Evolutionary conservation across 2,797 vertebrate genomes (phyloP).

Genomic region (Molossus molossus): DNA sequence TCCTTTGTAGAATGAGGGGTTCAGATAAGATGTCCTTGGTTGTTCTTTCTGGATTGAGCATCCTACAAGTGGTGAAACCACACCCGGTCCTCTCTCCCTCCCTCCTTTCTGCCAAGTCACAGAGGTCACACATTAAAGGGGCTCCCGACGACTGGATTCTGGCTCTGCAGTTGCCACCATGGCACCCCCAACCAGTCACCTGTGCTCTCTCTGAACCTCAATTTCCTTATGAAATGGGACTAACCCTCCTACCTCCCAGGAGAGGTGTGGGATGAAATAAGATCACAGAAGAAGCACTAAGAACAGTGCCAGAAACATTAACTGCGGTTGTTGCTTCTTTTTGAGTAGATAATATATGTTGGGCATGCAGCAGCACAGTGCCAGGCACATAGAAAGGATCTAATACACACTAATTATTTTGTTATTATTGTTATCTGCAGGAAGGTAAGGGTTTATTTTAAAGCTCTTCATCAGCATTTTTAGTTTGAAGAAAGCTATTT

Average conservation of each 20-base stretch:
- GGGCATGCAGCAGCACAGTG: neutral
- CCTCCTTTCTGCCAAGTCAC: neutral
- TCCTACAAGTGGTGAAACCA: neutral
- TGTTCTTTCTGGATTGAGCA: neutral
- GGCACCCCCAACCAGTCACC: neutral
- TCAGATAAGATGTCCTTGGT: neutral
- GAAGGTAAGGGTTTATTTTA: constrained; percentile 57
- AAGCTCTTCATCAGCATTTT: neutral
- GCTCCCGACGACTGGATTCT: neutral
- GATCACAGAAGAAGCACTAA: neutral
- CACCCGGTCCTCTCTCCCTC: neutral
- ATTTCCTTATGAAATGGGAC: neutral
- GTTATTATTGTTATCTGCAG: neutral
- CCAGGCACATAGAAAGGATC: neutral
- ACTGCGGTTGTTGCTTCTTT: constrained; percentile 1
- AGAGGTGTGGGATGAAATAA: neutral
- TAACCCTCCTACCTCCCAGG: neutral
- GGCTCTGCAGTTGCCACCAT: neutral
- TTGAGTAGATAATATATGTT: neutral
- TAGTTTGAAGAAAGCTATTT: constrained; percentile 23
- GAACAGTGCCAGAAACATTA: neutral
- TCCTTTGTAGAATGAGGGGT: neutral
- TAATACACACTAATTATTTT: constrained; percentile 1
- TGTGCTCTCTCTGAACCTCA: neutral
- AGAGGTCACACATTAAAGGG: neutral